These are phyloP conservation scores for Sphenodon punctatus DNA, from an alignment of 2,797 vertebrate genomes.

Conservation along the genomic window DNA sequence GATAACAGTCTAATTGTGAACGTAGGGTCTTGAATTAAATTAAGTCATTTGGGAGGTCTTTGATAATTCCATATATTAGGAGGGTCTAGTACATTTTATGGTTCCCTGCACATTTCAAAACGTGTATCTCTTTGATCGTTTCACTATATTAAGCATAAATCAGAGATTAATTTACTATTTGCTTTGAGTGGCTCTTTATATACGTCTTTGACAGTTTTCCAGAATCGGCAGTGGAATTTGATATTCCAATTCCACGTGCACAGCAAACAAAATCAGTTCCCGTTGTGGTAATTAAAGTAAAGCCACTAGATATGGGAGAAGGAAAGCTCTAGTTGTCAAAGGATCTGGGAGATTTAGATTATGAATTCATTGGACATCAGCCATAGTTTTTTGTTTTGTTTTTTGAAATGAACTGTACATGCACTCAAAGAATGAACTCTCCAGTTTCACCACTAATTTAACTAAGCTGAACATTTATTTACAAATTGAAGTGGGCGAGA, in stretches of 20 bases:
- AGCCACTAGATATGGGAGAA: background rate
- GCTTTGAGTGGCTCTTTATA: slow-evolving; percentile 44
- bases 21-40: slow-evolving; percentile 62
- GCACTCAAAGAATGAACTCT: background rate
- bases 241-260: background rate
- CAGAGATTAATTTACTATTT: slow-evolving; percentile 63
- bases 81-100: slow-evolving; percentile 52
- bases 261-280: slow-evolving; percentile 20
- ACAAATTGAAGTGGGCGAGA: background rate
- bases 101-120: slow-evolving; percentile 52
- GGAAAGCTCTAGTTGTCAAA: background rate
- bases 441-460: too few relatives aligned
- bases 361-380: background rate
- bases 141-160: slow-evolving; percentile 55
- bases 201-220: slow-evolving; percentile 39
- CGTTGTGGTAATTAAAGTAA: background rate
- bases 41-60: slow-evolving; percentile 63
- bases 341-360: background rate
- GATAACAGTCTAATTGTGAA: slow-evolving; percentile 61
- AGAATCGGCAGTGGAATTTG: slow-evolving; percentile 19
- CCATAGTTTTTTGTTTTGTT: background rate
- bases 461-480: background rate
- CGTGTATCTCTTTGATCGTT: slow-evolving; percentile 64
- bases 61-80: slow-evolving; percentile 64
- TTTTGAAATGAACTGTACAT: background rate